A percentile compares a stretch with the other conserved stretches of the same genome.
Conservation (phyloP, 1,140 invertebrate genomes). For the Microplitis mediator region DNA sequence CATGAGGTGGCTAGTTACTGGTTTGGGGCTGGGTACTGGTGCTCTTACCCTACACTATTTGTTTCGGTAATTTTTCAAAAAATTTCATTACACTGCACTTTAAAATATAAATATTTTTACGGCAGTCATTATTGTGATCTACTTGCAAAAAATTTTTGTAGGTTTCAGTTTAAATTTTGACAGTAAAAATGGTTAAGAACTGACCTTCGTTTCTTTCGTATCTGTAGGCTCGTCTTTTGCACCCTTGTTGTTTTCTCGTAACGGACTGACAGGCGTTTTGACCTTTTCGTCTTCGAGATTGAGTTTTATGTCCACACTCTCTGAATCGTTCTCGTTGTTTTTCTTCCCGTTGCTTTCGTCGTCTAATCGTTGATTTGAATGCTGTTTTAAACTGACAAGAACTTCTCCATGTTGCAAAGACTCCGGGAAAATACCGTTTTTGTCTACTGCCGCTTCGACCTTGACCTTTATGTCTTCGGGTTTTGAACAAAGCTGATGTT, state of each 20-base stretch:
- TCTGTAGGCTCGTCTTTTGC: conserved; percentile 46
- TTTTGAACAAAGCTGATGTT: conserved; percentile 7
- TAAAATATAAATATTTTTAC: too few species aligned
- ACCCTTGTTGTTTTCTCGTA: conserved; percentile 47
- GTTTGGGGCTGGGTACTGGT: too few species aligned
- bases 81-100: too few species aligned
- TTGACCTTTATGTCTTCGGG: conserved; percentile 30
- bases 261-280: conserved; percentile 35
- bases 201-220: conserved; percentile 55
- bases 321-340: conserved; percentile 2
- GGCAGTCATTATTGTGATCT: too few species aligned
- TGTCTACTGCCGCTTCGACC: conserved; percentile 28
- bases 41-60: too few species aligned
- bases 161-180: background rate
- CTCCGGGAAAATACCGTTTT: conserved; percentile 20
- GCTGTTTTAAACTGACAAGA: conserved; percentile 14
- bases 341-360: conserved; percentile 46
- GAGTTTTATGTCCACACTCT: conserved; percentile 41
- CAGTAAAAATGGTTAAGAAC: background rate
- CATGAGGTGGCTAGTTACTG: too few species aligned
- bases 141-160: background rate
- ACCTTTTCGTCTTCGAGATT: conserved; percentile 45
- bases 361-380: conserved; percentile 10
- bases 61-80: too few species aligned
- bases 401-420: conserved; percentile 22